These are phyloP conservation scores for Coturnix japonica DNA, from an alignment of 2,113 vertebrate species.

Conservation along the genomic window DNA sequence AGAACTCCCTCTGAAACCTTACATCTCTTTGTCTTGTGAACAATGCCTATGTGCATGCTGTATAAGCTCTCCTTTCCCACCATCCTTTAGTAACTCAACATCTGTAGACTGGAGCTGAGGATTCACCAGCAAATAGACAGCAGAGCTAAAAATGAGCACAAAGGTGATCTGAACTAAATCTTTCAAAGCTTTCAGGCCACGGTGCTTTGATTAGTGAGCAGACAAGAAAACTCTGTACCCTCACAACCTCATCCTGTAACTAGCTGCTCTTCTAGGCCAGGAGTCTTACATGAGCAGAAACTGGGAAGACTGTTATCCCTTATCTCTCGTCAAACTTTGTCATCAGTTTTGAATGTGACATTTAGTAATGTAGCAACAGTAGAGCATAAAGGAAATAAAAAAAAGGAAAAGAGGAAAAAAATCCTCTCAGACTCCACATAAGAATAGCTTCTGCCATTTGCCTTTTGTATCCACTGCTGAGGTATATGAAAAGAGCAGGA, in stretches of 20 bases:
- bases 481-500: constrained; percentile 70
- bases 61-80: background rate
- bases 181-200: constrained; percentile 19
- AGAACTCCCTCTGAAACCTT: background rate
- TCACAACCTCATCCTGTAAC: background rate
- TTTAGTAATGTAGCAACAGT: constrained; percentile 39
- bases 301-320: background rate
- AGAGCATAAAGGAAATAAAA: background rate
- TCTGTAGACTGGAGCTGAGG: background rate
- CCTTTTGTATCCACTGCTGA: constrained; percentile 48
- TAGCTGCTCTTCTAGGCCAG: background rate
- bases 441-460: constrained; percentile 59
- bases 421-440: background rate
- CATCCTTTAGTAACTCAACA: background rate
- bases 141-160: constrained; percentile 3
- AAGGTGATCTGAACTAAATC: constrained; percentile 32
- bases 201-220: constrained; percentile 15
- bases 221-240: background rate
- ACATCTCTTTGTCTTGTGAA: background rate
- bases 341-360: constrained; percentile 41
- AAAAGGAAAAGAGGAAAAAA: background rate
- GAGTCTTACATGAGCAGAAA: constrained; percentile 17
- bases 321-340: constrained; percentile 49
- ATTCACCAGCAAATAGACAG: constrained; percentile 22
- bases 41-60: background rate